Evolutionary conservation across 1,140 invertebrate species (phyloP).

Genomic region (Bombyx mandarina): DNA sequence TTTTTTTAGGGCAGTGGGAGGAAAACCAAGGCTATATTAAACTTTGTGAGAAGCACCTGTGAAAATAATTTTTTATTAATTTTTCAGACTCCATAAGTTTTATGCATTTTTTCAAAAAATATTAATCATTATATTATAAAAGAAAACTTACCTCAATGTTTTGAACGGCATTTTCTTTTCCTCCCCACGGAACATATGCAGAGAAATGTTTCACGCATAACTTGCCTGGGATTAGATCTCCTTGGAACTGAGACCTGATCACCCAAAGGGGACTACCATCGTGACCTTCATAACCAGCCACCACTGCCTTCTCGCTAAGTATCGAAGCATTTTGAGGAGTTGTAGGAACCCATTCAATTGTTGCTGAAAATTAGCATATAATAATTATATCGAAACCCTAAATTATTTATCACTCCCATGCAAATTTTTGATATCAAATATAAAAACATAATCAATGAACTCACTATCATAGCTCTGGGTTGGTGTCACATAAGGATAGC

Average conservation of each 20-base stretch:
- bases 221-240: slow-evolving; percentile 54
- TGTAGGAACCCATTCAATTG: slow-evolving; percentile 46
- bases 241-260: slow-evolving; percentile 35
- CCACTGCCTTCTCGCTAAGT: slow-evolving; percentile 36
- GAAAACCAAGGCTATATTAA: no score
- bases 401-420: no score
- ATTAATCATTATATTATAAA: background rate
- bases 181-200: slow-evolving; percentile 52
- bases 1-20: no score
- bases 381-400: no score
- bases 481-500: slow-evolving; percentile 30
- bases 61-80: no score
- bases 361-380: slow-evolving; percentile 28
- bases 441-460: no score
- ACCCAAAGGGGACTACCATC: slow-evolving; percentile 57
- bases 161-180: slow-evolving; percentile 41
- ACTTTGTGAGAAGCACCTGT: no score
- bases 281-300: slow-evolving; percentile 49
- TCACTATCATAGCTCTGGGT: slow-evolving; percentile 7
- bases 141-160: slow-evolving; percentile 42
- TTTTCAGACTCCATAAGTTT: no score
- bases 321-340: slow-evolving; percentile 21
- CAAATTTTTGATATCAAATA: no score
- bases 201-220: slow-evolving; percentile 42
- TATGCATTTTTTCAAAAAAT: no score